Conservation (phyloP, 2,888 invertebrate species). For the Chloromyia formosa region DNA sequence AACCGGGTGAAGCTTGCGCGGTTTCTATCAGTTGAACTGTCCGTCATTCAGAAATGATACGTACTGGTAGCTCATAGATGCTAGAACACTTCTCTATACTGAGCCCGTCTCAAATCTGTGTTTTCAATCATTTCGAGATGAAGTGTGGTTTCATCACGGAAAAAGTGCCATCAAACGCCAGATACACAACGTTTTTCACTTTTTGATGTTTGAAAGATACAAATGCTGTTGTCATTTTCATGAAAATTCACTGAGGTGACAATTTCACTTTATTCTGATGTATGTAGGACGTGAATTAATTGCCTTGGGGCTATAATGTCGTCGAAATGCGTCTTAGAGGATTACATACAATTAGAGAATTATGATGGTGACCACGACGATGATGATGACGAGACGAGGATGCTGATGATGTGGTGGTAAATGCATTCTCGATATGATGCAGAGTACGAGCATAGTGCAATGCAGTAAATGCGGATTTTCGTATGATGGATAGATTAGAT, state of each 20-base stretch:
- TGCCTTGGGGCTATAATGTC: conserved; percentile 41
- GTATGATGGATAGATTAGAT: too few relatives aligned
- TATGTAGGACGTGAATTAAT: conserved; percentile 40
- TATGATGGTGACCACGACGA: background rate
- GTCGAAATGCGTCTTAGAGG: conserved; percentile 40
- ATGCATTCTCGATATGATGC: too few relatives aligned
- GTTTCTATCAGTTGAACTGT: too few relatives aligned
- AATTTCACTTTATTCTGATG: conserved; percentile 34
- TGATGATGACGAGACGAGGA: background rate
- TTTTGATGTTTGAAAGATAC: background rate
- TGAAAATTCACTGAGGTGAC: conserved; percentile 14
- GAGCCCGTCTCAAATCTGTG: background rate
- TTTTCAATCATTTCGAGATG: conserved; percentile 11
- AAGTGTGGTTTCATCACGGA: conserved; percentile 3
- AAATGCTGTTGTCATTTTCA: conserved; percentile 1
- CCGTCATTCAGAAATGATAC: too few relatives aligned
- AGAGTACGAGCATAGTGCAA: too few relatives aligned
- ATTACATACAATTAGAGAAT: background rate
- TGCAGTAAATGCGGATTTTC: too few relatives aligned
- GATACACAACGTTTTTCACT: background rate
- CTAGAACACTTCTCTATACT: conserved; percentile 14
- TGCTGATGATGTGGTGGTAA: too few relatives aligned
- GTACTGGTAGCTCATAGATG: too few relatives aligned
- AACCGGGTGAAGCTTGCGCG: too few relatives aligned
- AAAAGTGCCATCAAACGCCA: background rate